Conservation (phyloP, 2,888 invertebrate genomes). For the Drosophila mulleri region DNA sequence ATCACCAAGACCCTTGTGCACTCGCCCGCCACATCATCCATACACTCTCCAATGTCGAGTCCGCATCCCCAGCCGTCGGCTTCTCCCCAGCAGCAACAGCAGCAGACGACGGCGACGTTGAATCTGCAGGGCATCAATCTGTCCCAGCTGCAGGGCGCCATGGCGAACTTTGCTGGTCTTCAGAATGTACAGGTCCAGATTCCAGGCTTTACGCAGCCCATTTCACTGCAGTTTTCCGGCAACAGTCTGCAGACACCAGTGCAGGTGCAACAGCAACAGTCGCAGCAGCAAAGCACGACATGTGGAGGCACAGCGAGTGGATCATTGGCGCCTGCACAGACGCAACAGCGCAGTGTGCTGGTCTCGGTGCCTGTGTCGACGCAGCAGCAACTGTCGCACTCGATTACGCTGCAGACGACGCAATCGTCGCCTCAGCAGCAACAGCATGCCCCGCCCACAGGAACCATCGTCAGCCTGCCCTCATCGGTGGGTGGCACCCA, state of each 20-base stretch:
- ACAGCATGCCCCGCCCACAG: constrained; percentile 79
- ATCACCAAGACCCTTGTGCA: constrained; percentile 84
- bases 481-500: constrained; percentile 82
- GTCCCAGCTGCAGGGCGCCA: constrained; percentile 88
- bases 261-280: constrained; percentile 61
- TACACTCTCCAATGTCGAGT: constrained; percentile 87
- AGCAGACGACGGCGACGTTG: constrained; percentile 85
- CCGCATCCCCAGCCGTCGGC: constrained; percentile 86
- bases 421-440: constrained; percentile 77
- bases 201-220: constrained; percentile 93
- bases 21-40: constrained; percentile 84
- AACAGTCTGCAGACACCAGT: constrained; percentile 86
- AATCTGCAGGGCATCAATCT: constrained; percentile 90
- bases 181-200: constrained; percentile 92
- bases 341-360: constrained; percentile 87
- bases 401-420: constrained; percentile 79
- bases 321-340: constrained; percentile 53
- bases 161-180: constrained; percentile 87
- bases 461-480: constrained; percentile 86
- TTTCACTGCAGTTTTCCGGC: constrained; percentile 91
- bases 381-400: constrained; percentile 82
- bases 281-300: constrained; percentile 53
- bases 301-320: constrained; percentile 30
- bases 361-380: constrained; percentile 88
- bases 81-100: constrained; percentile 84